Base-by-base conservation (phyloP, 1,140 invertebrate genomes). In the Heliothis virescens region DNA sequence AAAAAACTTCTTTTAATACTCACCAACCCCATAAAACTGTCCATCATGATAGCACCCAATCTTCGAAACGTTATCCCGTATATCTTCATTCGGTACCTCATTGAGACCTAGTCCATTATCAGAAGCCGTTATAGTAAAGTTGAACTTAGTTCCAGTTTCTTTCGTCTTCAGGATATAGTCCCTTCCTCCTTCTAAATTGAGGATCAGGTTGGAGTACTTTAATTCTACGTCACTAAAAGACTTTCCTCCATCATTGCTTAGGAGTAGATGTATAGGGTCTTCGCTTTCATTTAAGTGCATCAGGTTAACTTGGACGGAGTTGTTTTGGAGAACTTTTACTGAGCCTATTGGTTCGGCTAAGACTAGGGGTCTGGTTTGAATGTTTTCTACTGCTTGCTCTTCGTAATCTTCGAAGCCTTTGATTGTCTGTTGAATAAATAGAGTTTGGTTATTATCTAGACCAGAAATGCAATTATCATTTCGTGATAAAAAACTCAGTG, bases 91-190 rank as follows among this genome's bases (percentile, higher is more conserved):
- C 3, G 85, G 80, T 3, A 90, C 21, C 2, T 26, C 21, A 26
- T 26, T 26, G 21, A 26, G 21, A 1, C 21, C 57, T 4, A 26
- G 2, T 4, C 83, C 86, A 47, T 71, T 62, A 79, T 92, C 89
- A 52, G 87, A 86, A 13, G 91, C 72, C 1, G 93, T 94, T 76
- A 95, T 90, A 7, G 91, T 95, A 55, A 95, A 92, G 82, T 94
- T 92, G 63, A 94, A 95, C 81, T 93, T 94, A 9, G 91, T 95
- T 16, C 90, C 94, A 10, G 94, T 95, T 81, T 95, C 92, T 81
- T 89, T 94, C 4, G 94, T 95, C 84, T 95, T 94, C 18, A 95
- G 82, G 50, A 95, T 86, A 82, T 95, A 95, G 82, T 95, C 90
- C 72, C 89, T 91, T 16, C 94, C 94, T 53, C 93, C 91, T 83